Evolutionary conservation across 2,797 vertebrate genomes (phyloP).

Genomic region (Brachyalestes nurse): DNA sequence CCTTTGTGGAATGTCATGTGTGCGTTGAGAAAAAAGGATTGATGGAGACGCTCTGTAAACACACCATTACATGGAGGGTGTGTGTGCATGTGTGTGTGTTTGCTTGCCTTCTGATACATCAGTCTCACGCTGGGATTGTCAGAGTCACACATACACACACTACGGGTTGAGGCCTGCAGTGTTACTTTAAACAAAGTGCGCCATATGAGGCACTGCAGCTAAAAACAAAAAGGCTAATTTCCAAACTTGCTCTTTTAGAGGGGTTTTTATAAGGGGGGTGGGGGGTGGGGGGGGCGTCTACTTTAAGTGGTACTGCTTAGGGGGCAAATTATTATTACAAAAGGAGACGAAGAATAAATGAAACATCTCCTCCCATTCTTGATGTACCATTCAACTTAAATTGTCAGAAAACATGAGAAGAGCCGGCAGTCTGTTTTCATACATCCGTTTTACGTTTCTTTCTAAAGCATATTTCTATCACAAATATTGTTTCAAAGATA

Average conservation of each 20-base stretch:
- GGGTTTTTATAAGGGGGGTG: not conserved
- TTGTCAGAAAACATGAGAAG: conserved; percentile 30
- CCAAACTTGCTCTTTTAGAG: not conserved
- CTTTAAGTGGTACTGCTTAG: not conserved
- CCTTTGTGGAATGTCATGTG: conserved; percentile 65
- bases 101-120: conserved; percentile 55
- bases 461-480: conserved; percentile 41
- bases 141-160: conserved; percentile 63
- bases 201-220: conserved; percentile 53
- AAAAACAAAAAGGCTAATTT: conserved; percentile 53
- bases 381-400: conserved; percentile 34
- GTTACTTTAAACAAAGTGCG: conserved; percentile 69
- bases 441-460: conserved; percentile 28
- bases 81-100: conserved; percentile 12
- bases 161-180: conserved; percentile 65
- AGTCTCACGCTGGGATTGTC: conserved; percentile 75
- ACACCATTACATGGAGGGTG: conserved; percentile 49
- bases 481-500: conserved; percentile 57
- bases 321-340: conserved; percentile 21
- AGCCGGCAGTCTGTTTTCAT: conserved; percentile 16
- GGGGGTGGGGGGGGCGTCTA: not conserved
- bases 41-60: conserved; percentile 73
- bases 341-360: not conserved
- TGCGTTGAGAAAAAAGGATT: conserved; percentile 61
- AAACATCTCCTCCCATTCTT: conserved; percentile 17